Percentiles rank a stretch among this genome's conserved stretches.
These are phyloP conservation scores for Stenopsyche tienmushanensis DNA, from an alignment of 1,140 invertebrate species.

Conservation along the genomic window DNA sequence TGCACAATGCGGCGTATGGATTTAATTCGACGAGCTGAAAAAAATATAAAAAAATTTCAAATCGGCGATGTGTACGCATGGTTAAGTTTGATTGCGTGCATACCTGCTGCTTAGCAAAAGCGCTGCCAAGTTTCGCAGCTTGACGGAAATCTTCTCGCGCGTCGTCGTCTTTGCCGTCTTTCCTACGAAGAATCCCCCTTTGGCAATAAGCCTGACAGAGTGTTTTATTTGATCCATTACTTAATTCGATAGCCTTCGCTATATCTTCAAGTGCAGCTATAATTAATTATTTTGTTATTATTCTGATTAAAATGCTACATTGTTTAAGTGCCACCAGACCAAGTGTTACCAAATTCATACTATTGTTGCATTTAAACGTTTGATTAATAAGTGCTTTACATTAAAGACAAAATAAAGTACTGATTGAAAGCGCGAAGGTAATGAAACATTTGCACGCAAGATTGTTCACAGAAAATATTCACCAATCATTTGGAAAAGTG, in stretches of 20 bases:
- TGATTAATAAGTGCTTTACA: too few relatives aligned
- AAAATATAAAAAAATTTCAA: too few relatives aligned
- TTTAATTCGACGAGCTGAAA: constrained; percentile 74
- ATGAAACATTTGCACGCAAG: too few relatives aligned
- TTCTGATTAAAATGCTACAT: not conserved
- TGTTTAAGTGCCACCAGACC: not conserved
- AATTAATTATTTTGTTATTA: not conserved
- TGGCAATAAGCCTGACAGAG: constrained; percentile 79
- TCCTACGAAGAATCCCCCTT: constrained; percentile 68
- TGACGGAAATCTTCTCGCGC: constrained; percentile 71
- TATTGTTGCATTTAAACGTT: too few relatives aligned
- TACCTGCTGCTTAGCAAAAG: constrained; percentile 78
- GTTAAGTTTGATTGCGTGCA: too few relatives aligned
- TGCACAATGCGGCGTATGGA: constrained; percentile 87
- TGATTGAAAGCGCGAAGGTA: too few relatives aligned
- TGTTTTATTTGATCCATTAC: constrained; percentile 58
- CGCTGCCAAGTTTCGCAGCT: constrained; percentile 73
- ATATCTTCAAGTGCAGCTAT: constrained; percentile 65
- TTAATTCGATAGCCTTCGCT: constrained; percentile 68
- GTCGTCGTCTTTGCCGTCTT: constrained; percentile 60
- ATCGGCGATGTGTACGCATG: too few relatives aligned
- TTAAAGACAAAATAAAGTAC: too few relatives aligned
- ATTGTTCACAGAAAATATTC: too few relatives aligned
- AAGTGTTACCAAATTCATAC: too few relatives aligned
- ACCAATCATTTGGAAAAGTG: too few relatives aligned